Percentiles rank a stretch among this genome's conserved stretches.
These are phyloP conservation scores for Ptychoptera contaminata DNA, from an alignment of 2,888 invertebrate species.

Conservation along the genomic window DNA sequence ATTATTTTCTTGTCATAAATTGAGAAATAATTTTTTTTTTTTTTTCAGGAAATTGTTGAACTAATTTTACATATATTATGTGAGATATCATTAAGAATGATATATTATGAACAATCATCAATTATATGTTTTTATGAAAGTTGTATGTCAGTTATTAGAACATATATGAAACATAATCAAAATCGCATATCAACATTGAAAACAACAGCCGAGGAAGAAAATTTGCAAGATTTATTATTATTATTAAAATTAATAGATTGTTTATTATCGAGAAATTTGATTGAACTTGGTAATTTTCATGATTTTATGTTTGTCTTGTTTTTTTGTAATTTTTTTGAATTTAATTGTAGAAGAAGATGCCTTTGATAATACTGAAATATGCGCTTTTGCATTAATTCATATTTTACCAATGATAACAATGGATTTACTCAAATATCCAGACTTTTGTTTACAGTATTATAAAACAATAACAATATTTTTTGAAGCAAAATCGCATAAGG, in stretches of 20 bases:
- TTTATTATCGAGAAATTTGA: conserved; percentile 5
- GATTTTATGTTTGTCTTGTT: neutral
- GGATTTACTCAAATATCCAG: conserved; percentile 53
- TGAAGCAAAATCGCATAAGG: conserved; percentile 48
- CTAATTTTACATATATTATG: conserved; percentile 3
- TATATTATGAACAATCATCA: conserved; percentile 4
- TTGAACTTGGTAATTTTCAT: neutral
- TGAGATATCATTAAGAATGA: conserved; percentile 4
- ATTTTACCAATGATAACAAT: conserved; percentile 58
- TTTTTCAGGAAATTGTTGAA: conserved; percentile 6
- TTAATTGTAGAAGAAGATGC: conserved; percentile 15
- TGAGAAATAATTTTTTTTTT: neutral
- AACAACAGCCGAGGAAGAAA: conserved; percentile 6
- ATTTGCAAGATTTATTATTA: conserved; percentile 7
- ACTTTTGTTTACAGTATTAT: conserved; percentile 43
- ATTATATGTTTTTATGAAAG: neutral
- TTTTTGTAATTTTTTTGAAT: neutral
- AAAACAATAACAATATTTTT: conserved; percentile 47
- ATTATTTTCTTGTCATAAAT: neutral
- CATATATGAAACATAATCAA: conserved; percentile 5
- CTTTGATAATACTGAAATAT: conserved; percentile 41
- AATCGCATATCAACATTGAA: conserved; percentile 5
- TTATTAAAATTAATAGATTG: conserved; percentile 5
- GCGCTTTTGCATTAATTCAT: conserved; percentile 50
- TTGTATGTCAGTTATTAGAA: conserved; percentile 3